Evolutionary conservation across 2,888 invertebrate genomes (phyloP), one percentile per base, ranked within the genome.

Genomic region (Chelonus formosanus): DNA sequence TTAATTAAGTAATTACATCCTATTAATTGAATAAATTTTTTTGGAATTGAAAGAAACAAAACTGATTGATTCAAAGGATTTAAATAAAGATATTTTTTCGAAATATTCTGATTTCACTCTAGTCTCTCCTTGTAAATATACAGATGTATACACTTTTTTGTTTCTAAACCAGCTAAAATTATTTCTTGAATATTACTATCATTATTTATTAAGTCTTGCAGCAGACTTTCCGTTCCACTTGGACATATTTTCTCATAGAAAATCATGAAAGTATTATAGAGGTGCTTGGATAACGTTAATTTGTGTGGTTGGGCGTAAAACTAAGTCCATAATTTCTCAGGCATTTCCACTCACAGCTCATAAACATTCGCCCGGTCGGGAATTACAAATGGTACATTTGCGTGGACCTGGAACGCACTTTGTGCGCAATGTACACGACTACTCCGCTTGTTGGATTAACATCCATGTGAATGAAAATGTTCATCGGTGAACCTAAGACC

Each of bases 381-480:
- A 58, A 63, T 65, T 64, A 67, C 58, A 60, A 65, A 65, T 65
- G 65, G 60, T 48, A 65, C 60, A 60, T 65, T 65, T 53, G 64
- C 59, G 59, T 59, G 58, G 58, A 65, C 59, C 55, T 59, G 50
- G 54, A 60, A 65, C 60, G 65, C 65, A 65, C 65, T 65, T 60
- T 55, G 58, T 52, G 43, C 50, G 52, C 34, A 3, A 50, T 60
- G 34, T 52, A 61, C 52, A 61, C 44, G 52, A 53, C 48, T 34
- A 52, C 53, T 32, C 35, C 40, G 50, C 20, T 60, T 60, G 50
- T 20, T 60, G 45, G 50, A 43, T 8, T 45, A 57, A 7, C 44
- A 54, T 60, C 47, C 60, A 10, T 55, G 50, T 54, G 48, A 65
- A 65, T 65, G 65, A 65, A 65, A 65, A 65, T 65, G 65, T 65